phyloP scores from a whole-genome alignment of 2,797 vertebrate species.

The Monodelphis domestica region DNA sequence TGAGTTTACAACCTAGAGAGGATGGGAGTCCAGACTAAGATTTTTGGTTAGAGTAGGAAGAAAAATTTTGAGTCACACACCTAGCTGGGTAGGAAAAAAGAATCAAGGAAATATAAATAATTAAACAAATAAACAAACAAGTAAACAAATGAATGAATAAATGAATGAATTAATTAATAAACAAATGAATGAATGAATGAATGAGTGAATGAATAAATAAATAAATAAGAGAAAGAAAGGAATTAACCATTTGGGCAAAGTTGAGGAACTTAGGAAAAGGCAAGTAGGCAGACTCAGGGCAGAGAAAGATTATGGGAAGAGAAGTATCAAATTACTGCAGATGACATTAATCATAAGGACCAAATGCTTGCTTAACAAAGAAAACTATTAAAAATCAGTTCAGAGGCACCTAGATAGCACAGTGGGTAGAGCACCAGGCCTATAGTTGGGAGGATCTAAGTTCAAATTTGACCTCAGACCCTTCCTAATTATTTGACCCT shows the following conservation, averaged over 20 bases:
- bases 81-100: background rate
- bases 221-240: background rate
- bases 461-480: too few relatives aligned
- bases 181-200: too few relatives aligned
- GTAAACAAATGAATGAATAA: too few relatives aligned
- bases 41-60: background rate
- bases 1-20: background rate
- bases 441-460: too few relatives aligned
- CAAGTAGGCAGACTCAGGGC: background rate
- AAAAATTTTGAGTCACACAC: background rate
- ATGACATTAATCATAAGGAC: background rate
- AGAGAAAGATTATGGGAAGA: background rate
- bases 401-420: too few relatives aligned
- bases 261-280: background rate
- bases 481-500: too few relatives aligned
- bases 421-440: too few relatives aligned
- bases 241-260: background rate
- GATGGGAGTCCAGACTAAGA: background rate
- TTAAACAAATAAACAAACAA: background rate
- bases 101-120: background rate
- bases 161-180: too few relatives aligned
- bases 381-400: too few relatives aligned
- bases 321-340: background rate
- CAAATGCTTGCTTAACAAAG: background rate
- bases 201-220: too few relatives aligned